These are phyloP conservation scores for Leptopilina boulardi DNA, from an alignment of 1,140 invertebrate species.

Conservation along the genomic window DNA sequence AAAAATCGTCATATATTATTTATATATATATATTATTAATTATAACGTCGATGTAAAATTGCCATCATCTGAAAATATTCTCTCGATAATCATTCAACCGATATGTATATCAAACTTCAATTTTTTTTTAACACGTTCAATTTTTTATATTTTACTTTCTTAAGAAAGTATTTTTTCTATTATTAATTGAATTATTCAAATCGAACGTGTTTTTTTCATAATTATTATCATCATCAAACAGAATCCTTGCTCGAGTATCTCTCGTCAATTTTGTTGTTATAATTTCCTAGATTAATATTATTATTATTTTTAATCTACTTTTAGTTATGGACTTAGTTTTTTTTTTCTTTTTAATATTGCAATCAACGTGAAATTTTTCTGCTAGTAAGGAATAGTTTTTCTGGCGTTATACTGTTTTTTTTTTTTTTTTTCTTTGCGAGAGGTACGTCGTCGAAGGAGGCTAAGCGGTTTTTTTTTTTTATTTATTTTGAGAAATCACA, in stretches of 20 bases:
- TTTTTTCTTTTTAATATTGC: neutral
- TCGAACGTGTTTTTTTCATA: neutral
- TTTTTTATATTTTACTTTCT: neutral
- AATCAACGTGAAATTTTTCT: slow-evolving; percentile 36
- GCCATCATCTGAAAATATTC: slow-evolving; percentile 19
- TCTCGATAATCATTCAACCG: slow-evolving; percentile 10
- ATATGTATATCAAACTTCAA: slow-evolving; percentile 27
- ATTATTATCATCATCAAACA: neutral
- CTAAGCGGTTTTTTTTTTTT: slow-evolving; percentile 56
- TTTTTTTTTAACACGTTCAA: neutral
- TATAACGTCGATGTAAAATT: slow-evolving; percentile 18
- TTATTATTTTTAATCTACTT: neutral
- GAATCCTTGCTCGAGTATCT: neutral
- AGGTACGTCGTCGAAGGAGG: slow-evolving; percentile 24
- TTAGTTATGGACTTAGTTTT: neutral
- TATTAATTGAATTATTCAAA: no score
- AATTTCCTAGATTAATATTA: neutral
- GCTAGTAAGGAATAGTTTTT: slow-evolving; percentile 39
- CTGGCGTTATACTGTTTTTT: slow-evolving; percentile 29
- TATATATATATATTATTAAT: no score
- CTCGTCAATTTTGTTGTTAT: neutral
- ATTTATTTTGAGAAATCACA: slow-evolving; percentile 50
- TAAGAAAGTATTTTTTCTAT: no score
- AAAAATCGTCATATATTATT: neutral
- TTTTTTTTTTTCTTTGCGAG: neutral